These are phyloP conservation scores for Blennius ocellaris DNA, from an alignment of 2,113 vertebrate species.

Conservation along the genomic window DNA sequence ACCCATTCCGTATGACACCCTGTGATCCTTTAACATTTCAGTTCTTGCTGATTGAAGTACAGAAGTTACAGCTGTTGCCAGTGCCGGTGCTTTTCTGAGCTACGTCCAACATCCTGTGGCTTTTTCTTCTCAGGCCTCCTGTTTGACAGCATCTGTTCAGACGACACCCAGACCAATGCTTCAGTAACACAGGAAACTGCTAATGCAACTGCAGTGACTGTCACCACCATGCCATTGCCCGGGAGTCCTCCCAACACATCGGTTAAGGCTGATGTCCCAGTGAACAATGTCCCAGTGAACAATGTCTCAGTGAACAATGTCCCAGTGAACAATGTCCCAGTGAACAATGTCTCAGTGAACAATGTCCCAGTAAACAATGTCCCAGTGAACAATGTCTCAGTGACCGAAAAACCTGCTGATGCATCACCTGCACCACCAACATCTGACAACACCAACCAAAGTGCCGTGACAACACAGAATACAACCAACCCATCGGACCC, in stretches of 20 bases:
- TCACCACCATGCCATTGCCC: background rate
- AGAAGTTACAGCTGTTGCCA: too few relatives aligned
- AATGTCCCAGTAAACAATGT: background rate
- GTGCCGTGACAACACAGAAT: background rate
- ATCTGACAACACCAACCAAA: background rate
- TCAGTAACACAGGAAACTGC: background rate
- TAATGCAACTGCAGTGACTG: background rate
- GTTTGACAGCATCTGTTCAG: background rate
- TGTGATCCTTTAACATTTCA: too few relatives aligned
- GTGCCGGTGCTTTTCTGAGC: too few relatives aligned
- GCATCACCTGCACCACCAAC: background rate
- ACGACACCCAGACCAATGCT: background rate
- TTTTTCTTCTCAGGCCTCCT: conserved; percentile 40
- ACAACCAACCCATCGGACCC: too few relatives aligned
- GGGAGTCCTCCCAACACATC: background rate
- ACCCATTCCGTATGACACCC: too few relatives aligned
- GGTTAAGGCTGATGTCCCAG: background rate
- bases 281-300: background rate
- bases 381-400: too few relatives aligned
- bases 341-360: too few relatives aligned
- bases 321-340: too few relatives aligned
- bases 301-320: too few relatives aligned
- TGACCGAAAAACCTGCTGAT: too few relatives aligned
- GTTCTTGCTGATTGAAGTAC: too few relatives aligned
- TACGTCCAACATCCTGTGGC: background rate